Evolutionary conservation across 2,797 vertebrate genomes (phyloP).

Genomic region (Brotula barbata): DNA sequence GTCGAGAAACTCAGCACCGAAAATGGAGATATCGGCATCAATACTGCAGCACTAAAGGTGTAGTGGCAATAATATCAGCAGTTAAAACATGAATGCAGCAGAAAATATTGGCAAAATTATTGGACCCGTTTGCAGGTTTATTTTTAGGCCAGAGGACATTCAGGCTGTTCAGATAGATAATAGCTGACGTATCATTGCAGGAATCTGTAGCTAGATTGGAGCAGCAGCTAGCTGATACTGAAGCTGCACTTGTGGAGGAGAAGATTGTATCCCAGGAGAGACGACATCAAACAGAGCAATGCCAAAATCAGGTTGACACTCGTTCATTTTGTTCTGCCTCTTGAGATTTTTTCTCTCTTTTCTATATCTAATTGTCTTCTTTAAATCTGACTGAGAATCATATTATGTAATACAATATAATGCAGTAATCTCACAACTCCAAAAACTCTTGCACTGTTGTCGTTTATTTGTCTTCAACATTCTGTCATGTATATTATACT

Average conservation of each 20-base stretch:
- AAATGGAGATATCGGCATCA: constrained; percentile 69
- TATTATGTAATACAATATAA: too few relatives aligned
- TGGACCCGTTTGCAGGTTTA: neutral
- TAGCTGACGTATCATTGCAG: constrained; percentile 64
- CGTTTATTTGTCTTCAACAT: too few relatives aligned
- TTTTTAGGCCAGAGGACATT: neutral
- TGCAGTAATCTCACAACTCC: too few relatives aligned
- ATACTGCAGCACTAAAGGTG: constrained; percentile 86
- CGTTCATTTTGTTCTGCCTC: too few relatives aligned
- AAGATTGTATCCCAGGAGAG: constrained; percentile 75
- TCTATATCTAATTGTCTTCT: too few relatives aligned
- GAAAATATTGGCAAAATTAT: too few relatives aligned
- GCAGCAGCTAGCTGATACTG: constrained; percentile 68
- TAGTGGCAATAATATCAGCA: neutral
- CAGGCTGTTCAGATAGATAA: neutral
- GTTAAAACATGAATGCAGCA: neutral
- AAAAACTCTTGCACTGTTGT: too few relatives aligned
- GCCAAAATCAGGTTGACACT: constrained; percentile 77
- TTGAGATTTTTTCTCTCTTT: neutral
- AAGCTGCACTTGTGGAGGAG: constrained; percentile 76
- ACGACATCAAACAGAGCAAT: constrained; percentile 71
- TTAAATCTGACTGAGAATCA: too few relatives aligned
- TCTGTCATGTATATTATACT: too few relatives aligned
- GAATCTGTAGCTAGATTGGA: constrained; percentile 73
- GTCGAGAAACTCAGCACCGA: constrained; percentile 71